Conservation (phyloP, 2,888 invertebrate species). For the Hirtodrosophila confusa region DNA sequence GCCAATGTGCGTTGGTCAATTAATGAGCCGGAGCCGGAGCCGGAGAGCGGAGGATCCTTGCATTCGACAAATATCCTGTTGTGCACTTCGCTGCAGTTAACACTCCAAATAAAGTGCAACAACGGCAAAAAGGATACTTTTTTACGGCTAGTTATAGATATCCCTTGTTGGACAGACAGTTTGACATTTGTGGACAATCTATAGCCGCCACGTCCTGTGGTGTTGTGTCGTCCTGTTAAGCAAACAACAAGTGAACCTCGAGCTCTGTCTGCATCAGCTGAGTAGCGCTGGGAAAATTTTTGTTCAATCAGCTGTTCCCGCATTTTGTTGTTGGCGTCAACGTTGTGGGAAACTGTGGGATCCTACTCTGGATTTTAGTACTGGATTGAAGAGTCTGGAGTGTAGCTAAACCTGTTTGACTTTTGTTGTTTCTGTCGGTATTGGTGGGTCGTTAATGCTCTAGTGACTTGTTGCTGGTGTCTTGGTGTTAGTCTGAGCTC, state of each 20-base stretch:
- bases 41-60: slow-evolving; percentile 2
- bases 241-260: slow-evolving; percentile 68
- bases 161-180: slow-evolving; percentile 73
- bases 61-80: slow-evolving; percentile 69
- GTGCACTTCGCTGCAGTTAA: slow-evolving; percentile 69
- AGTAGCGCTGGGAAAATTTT: slow-evolving; percentile 73
- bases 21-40: slow-evolving; percentile 56
- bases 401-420: slow-evolving; percentile 77
- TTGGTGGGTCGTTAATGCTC: slow-evolving; percentile 37
- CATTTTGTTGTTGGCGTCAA: slow-evolving; percentile 1
- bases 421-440: slow-evolving; percentile 59
- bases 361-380: slow-evolving; percentile 31
- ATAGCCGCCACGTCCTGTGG: slow-evolving; percentile 62
- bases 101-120: slow-evolving; percentile 77
- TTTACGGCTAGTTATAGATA: slow-evolving; percentile 77
- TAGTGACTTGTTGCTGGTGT: slow-evolving; percentile 19
- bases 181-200: slow-evolving; percentile 74
- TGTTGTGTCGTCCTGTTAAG: slow-evolving; percentile 67
- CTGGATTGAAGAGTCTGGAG: slow-evolving; percentile 36
- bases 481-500: slow-evolving; percentile 51
- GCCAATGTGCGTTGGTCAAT: slow-evolving; percentile 73
- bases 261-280: slow-evolving; percentile 53
- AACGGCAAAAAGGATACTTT: slow-evolving; percentile 63
- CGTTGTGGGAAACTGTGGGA: slow-evolving; percentile 67
- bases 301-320: slow-evolving; percentile 71